phyloP scores from a whole-genome alignment of 2,888 invertebrate species.

The Cosmia pyralina region DNA sequence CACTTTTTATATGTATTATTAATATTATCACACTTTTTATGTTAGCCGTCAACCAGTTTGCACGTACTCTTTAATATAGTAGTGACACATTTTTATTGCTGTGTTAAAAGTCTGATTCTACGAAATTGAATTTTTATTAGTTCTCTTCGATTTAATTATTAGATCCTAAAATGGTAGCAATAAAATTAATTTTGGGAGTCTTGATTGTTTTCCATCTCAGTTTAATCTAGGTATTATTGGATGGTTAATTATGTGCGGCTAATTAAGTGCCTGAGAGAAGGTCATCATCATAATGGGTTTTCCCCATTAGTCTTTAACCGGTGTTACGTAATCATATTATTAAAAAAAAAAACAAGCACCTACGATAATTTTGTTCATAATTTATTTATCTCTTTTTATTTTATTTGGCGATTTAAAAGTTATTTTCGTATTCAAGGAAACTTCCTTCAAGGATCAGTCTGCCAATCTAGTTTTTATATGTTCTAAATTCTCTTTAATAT shows the following conservation, averaged over 20 bases:
- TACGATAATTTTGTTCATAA: conserved; percentile 21
- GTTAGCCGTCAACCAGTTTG: conserved; percentile 4
- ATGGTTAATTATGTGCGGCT: conserved; percentile 43
- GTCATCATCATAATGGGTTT: conserved; percentile 42
- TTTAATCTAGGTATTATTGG: conserved; percentile 48
- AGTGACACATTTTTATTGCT: conserved; percentile 74
- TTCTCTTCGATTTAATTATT: conserved; percentile 14
- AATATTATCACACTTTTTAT: conserved; percentile 32
- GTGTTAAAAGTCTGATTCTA: conserved; percentile 71
- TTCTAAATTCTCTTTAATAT: background rate
- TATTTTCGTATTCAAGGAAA: conserved; percentile 20
- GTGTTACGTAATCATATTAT: conserved; percentile 31
- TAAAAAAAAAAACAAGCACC: conserved; percentile 24
- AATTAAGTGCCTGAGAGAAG: conserved; percentile 49
- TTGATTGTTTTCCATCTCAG: conserved; percentile 27
- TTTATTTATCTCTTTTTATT: conserved; percentile 25
- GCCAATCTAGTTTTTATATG: background rate
- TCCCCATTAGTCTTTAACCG: conserved; percentile 28
- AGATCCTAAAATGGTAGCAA: conserved; percentile 9
- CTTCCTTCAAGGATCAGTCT: background rate
- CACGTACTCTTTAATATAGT: conserved; percentile 42
- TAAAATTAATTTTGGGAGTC: conserved; percentile 22
- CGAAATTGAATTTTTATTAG: conserved; percentile 18
- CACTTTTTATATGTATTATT: conserved; percentile 37
- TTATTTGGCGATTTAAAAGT: conserved; percentile 22